A percentile compares a stretch with the other conserved stretches of the same genome.
These are phyloP conservation scores for Sinocyclocheilus anshuiensis DNA, from an alignment of 2,113 vertebrate species.

Conservation along the genomic window DNA sequence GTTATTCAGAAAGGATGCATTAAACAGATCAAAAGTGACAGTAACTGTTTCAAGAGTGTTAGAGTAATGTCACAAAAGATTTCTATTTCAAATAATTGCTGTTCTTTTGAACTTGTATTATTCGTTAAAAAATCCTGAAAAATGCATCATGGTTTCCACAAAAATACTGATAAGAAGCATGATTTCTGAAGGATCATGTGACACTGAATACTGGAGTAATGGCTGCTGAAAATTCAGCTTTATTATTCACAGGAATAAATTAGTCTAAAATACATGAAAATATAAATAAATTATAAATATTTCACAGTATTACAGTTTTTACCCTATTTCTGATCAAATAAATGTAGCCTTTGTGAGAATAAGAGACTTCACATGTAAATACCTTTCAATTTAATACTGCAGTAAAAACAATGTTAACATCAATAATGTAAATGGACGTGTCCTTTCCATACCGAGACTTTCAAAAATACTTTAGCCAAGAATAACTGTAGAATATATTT, in stretches of 20 bases:
- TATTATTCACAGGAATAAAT: neutral
- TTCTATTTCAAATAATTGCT: neutral
- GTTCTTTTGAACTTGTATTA: neutral
- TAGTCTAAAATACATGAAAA: neutral
- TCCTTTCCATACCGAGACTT: neutral
- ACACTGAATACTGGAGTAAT: neutral
- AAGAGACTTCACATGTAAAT: neutral
- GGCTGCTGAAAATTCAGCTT: neutral
- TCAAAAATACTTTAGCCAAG: neutral
- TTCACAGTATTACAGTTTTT: too few relatives aligned
- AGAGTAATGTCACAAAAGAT: neutral
- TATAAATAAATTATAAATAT: too few relatives aligned
- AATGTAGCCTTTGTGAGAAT: neutral
- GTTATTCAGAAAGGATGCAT: neutral
- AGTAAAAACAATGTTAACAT: neutral
- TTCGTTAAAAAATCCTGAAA: neutral
- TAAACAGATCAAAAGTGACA: neutral
- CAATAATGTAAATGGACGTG: neutral
- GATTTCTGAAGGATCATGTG: neutral
- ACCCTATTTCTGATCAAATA: too few relatives aligned
- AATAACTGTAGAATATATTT: neutral
- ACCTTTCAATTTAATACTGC: neutral
- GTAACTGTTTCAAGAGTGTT: neutral
- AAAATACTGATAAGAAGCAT: neutral
- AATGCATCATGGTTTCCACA: neutral